A percentile compares a stretch with the other conserved stretches of the same genome.
Conservation (phyloP, 2,113 vertebrate genomes). For the Odontesthes bonariensis region DNA sequence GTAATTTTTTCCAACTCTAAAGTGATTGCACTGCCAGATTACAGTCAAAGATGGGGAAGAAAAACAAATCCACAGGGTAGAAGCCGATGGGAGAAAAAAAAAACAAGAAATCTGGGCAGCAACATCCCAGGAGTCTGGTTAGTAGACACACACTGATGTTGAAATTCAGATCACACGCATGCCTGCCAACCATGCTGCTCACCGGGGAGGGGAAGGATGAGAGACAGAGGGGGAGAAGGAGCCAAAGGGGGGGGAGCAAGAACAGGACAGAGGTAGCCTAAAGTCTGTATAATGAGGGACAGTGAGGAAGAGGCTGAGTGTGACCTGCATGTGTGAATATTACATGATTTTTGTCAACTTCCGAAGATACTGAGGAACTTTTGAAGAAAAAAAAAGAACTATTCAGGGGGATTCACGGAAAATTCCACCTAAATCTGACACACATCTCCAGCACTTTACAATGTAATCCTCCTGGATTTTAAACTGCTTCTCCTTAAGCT, state of each 20-base stretch:
- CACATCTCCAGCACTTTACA: too few species aligned
- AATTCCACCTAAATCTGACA: neutral
- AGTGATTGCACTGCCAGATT: slow-evolving; percentile 14
- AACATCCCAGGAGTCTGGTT: slow-evolving; percentile 51
- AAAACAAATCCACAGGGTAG: neutral
- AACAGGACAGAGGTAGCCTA: slow-evolving; percentile 21
- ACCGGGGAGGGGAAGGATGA: slow-evolving; percentile 26
- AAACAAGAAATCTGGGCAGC: slow-evolving; percentile 54
- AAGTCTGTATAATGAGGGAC: neutral
- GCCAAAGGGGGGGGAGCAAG: neutral
- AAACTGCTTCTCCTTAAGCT: neutral
- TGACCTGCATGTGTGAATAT: neutral
- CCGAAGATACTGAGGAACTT: neutral
- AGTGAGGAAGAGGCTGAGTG: neutral
- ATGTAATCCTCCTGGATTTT: neutral
- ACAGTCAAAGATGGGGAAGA: neutral
- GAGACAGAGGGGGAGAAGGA: slow-evolving; percentile 19
- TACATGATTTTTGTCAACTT: neutral
- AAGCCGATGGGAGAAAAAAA: neutral
- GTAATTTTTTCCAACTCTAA: slow-evolving; percentile 9
- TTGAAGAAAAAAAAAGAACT: neutral
- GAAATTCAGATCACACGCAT: slow-evolving; percentile 76
- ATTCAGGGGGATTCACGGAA: neutral
- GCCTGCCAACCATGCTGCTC: slow-evolving; percentile 55
- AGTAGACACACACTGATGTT: slow-evolving; percentile 66